phyloP scores from a whole-genome alignment of 2,113 vertebrate species.

The Vimba vimba region DNA sequence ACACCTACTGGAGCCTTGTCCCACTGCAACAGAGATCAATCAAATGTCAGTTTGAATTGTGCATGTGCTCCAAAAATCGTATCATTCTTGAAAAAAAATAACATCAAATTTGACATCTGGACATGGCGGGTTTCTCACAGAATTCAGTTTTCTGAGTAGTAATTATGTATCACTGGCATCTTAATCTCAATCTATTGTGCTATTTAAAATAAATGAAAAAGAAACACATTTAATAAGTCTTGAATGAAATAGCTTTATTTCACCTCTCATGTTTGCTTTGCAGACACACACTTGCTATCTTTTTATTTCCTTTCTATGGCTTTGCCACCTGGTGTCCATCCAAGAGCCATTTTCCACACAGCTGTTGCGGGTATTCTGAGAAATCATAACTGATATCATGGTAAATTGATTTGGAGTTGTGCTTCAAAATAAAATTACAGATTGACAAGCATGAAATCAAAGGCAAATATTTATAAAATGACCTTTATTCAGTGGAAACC shows the following conservation, averaged over 20 bases:
- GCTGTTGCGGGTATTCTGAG: constrained; percentile 49
- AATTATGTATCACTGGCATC: neutral
- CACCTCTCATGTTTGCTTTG: constrained; percentile 2
- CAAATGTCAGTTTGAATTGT: neutral
- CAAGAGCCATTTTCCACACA: constrained; percentile 51
- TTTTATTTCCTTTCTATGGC: constrained; percentile 48
- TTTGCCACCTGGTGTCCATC: constrained; percentile 52
- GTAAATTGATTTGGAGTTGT: constrained; percentile 46
- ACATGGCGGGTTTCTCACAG: neutral
- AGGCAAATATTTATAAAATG: constrained; percentile 12
- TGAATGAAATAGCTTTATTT: constrained; percentile 6
- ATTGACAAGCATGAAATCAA: constrained; percentile 43
- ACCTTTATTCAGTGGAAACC: neutral
- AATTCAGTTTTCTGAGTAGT: neutral
- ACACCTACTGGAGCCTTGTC: constrained; percentile 36
- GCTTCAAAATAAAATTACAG: constrained; percentile 34
- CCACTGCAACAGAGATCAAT: neutral
- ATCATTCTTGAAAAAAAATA: neutral
- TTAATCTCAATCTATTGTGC: neutral
- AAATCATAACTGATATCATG: constrained; percentile 51
- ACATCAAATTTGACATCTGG: neutral
- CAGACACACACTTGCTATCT: constrained; percentile 20
- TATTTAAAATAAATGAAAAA: constrained; percentile 6
- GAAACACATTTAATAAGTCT: neutral
- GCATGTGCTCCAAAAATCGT: neutral